Evolutionary conservation across 2,888 invertebrate species (phyloP), one percentile per base, ranked within the genome.

Genomic region (Chrysina gloriosa): DNA sequence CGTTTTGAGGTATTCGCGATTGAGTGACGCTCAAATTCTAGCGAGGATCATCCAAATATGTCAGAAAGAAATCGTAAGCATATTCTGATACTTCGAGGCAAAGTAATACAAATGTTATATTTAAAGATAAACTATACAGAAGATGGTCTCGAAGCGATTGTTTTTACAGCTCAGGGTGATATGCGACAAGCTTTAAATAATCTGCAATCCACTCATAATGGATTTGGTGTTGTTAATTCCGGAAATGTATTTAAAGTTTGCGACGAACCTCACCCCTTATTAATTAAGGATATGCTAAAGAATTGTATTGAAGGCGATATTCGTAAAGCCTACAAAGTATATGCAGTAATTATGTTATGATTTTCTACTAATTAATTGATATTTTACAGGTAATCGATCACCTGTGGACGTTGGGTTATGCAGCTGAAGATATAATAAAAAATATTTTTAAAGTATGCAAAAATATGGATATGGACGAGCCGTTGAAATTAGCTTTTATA

Each of bases 161-260:
- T 98, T 25, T 99, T 98, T 83, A 98, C 98, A 0, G 96, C 99
- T 0, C 98, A 99, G 84, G 99, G 99, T 0, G 99, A 99, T 83
- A 94, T 99, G 94, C 88, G 99, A 76, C 96, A 99, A 79, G 98
- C 94, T 0, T 86, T 99, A 48, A 99, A 99, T 84, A 99, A 99
- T 86, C 84, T 99, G 64, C 98, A 99, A 84, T 95, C 96, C 0
- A 96, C 96, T 0, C 92, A 91, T 56, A 96, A 97, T 81, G 96
- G 96, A 5, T 98, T 96, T 84, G 92, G 91, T 0, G 90, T 92
- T 77, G 92, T 99, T n/a, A 94, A 91, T 73, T 90, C 94, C 56
- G 92, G 93, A 74, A 95, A 97, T 85, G 99, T 99, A 16, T 98
- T 98, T 82, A 97, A 97, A 88, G 97, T 98, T 6, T 99, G 99